These are phyloP conservation scores for Oncorhynchus clarkii DNA, from an alignment of 2,113 vertebrate species.

Conservation along the genomic window DNA sequence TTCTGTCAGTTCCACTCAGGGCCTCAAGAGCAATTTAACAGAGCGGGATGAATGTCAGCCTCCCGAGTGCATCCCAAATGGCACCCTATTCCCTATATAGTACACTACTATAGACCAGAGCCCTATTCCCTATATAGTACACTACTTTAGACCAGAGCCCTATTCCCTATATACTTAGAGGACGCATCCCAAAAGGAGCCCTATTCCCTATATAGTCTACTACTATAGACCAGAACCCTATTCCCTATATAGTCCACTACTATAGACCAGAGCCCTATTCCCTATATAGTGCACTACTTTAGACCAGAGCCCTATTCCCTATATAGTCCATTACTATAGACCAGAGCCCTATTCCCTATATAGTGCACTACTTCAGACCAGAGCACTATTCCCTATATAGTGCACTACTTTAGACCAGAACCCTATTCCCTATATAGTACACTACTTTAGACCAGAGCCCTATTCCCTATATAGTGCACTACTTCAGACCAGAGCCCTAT, in stretches of 20 bases:
- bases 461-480: too few species aligned
- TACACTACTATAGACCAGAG: too few species aligned
- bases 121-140: neutral
- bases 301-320: neutral
- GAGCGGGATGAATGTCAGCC: neutral
- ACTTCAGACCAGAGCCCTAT: too few species aligned
- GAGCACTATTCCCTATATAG: neutral
- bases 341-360: neutral
- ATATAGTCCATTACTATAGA: neutral
- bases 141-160: too few species aligned
- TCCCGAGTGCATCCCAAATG: neutral
- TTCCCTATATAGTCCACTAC: neutral
- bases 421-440: neutral
- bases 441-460: too few species aligned
- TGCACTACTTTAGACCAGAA: too few species aligned
- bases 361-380: too few species aligned
- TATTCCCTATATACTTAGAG: too few species aligned
- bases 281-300: neutral
- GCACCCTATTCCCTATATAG: neutral
- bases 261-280: neutral
- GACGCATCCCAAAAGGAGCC: too few species aligned
- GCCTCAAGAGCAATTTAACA: conserved; percentile 2
- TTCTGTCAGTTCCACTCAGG: conserved; percentile 17
- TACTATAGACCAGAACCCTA: too few species aligned
- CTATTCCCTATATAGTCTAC: neutral